Base-by-base conservation (phyloP, 1,140 invertebrate species). In the Parapsyche elsis region DNA sequence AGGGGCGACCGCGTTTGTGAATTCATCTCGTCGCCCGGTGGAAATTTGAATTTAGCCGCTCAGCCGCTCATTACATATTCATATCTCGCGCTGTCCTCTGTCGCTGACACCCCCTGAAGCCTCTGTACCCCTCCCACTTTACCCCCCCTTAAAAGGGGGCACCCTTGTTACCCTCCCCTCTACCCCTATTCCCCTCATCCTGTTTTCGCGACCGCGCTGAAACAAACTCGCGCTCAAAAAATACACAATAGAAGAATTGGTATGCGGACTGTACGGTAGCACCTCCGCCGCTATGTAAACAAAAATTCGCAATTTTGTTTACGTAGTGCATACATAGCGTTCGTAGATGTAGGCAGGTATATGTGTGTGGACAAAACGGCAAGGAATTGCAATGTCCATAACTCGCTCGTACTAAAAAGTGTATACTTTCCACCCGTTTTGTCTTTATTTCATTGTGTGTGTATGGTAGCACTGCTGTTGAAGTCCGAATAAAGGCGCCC, bases 1-100 rank as follows among this genome's bases (percentile, higher is more conserved):
- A n/a, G 10, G 67, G 67, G 26, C 61, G 23, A 26, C 14, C 12
- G 67, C 67, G 38, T 24, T 77, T 77, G 75, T 77, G 75, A 77
- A 77, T 77, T 77, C 75, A 77, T 77, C 75, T 77, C 75, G 26
- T 45, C 23, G 71, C 71, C 46, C 71, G n/a, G 24, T 77, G 75
- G 75, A 77, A 77, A 77, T 77, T 77, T 77, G 75, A 77, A 77
- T 77, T 77, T 59, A 30, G 75, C 75, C 46, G 75, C 75, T 75
- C 71, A 75, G 16, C 71, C 38, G 57, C 75, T 77, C 75, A 77
- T 77, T 77, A 77, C 75, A 77, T 77, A 77, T 77, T 77, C 75
- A 77, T 77, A 77, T 77, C 75, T 77, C 75, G 75, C 53, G 75
- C 75, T 64, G 75, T 16, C 74, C 74, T 76, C 49, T 61, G 53